A percentile compares a stretch with the other conserved stretches of the same genome.
phyloP scores from a whole-genome alignment of 1,140 invertebrate species.

The Acromyrmex heyeri region DNA sequence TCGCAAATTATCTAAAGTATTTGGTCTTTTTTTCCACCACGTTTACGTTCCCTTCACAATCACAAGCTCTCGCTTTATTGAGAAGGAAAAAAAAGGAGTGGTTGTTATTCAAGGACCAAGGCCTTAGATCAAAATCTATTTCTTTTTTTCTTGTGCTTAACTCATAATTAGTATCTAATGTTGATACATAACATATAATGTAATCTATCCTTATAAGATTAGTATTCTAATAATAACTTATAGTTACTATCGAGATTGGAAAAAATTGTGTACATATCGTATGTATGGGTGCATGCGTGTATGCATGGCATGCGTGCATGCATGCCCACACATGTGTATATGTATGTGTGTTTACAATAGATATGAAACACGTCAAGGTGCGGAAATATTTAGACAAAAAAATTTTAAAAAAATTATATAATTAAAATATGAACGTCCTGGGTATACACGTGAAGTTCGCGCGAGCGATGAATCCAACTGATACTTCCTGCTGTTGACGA shows the following conservation, averaged over 20 bases:
- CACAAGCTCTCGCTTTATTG: slow-evolving; percentile 5
- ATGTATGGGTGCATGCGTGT: slow-evolving; percentile 16
- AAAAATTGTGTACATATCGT: slow-evolving; percentile 44
- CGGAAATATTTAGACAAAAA: slow-evolving; percentile 77
- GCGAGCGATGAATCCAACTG: slow-evolving; percentile 67
- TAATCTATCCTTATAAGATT: slow-evolving; percentile 75
- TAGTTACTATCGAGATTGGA: slow-evolving; percentile 43
- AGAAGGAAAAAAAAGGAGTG: neutral
- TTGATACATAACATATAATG: slow-evolving; percentile 43
- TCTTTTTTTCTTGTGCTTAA: slow-evolving; percentile 74
- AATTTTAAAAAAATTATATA: slow-evolving; percentile 80
- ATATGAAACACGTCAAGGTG: slow-evolving; percentile 46
- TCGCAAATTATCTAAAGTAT: neutral
- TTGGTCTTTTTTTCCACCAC: neutral
- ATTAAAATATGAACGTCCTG: slow-evolving; percentile 84
- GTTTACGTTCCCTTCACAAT: neutral
- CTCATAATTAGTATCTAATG: slow-evolving; percentile 54
- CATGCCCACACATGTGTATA: slow-evolving; percentile 51
- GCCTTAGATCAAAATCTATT: slow-evolving; percentile 71
- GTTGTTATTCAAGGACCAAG: slow-evolving; percentile 71
- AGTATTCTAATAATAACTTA: slow-evolving; percentile 76
- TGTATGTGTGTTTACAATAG: slow-evolving; percentile 50
- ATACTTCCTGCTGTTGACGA: slow-evolving; percentile 59
- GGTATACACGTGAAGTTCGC: slow-evolving; percentile 77
- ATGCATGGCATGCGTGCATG: neutral